These are phyloP conservation scores for Pseudonaja textilis DNA, from an alignment of 2,113 vertebrate genomes.

Conservation along the genomic window DNA sequence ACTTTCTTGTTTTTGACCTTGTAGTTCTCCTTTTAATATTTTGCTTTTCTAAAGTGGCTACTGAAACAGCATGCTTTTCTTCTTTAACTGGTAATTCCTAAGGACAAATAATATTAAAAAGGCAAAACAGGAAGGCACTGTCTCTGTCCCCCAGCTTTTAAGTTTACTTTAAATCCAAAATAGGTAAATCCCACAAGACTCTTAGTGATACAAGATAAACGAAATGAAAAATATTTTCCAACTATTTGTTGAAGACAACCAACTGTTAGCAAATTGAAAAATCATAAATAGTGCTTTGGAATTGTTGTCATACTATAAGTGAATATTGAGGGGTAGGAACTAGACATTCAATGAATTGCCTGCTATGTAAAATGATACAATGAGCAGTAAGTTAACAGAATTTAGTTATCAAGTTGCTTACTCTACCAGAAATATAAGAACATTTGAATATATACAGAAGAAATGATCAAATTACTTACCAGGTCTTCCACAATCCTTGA, in stretches of 20 bases:
- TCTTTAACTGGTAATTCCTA: conserved; percentile 63
- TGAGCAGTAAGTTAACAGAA: background rate
- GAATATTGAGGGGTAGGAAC: background rate
- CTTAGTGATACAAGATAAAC: background rate
- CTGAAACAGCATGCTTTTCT: conserved; percentile 45
- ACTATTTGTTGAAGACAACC: background rate
- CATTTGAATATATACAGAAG: background rate
- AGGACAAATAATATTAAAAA: conserved; percentile 2
- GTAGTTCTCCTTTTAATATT: conserved; percentile 56
- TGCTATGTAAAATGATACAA: background rate
- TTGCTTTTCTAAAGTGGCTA: conserved; percentile 49
- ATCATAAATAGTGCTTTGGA: background rate
- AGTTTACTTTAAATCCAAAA: background rate
- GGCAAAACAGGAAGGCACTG: background rate
- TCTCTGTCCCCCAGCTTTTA: background rate
- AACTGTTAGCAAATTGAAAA: background rate
- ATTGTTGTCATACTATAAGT: background rate
- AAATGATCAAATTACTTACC: conserved; percentile 52
- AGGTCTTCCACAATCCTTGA: conserved; percentile 51
- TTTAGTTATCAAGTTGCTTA: background rate
- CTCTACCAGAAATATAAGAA: background rate
- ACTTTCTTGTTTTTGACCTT: conserved; percentile 65
- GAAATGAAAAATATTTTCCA: background rate
- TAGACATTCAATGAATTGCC: background rate
- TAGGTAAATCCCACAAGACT: background rate